Conservation (phyloP, 2,888 invertebrate species). For the Unio delphinus region DNA sequence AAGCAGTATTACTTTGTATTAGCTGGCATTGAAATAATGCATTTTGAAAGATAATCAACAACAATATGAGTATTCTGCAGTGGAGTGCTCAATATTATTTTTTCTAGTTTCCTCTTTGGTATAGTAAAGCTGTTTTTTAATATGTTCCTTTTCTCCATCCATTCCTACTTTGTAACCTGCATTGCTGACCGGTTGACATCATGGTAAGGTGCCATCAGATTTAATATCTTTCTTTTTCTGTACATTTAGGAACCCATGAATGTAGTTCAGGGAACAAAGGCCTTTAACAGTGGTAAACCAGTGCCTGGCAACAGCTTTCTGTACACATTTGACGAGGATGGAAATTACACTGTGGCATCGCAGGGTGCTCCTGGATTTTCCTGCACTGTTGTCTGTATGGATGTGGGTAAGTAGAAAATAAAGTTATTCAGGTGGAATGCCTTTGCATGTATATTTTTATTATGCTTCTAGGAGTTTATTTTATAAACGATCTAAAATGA, state of each 20-base stretch:
- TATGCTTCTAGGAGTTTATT: not conserved
- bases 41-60: no score
- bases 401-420: constrained; percentile 49
- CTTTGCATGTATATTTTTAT: not conserved
- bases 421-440: not conserved
- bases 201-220: no score
- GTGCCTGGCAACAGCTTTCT: constrained; percentile 68
- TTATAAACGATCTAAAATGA: not conserved
- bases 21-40: no score
- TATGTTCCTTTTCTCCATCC: no score
- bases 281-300: constrained; percentile 70
- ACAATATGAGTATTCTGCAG: no score
- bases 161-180: no score
- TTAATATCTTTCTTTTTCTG: no score
- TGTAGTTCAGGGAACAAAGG: constrained; percentile 65
- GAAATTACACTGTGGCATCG: constrained; percentile 68
- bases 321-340: constrained; percentile 70
- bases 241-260: constrained; percentile 62
- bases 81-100: no score
- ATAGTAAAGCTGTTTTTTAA: no score
- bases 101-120: no score
- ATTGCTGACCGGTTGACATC: no score
- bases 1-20: no score
- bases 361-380: constrained; percentile 69
- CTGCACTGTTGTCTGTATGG: constrained; percentile 63